Evolutionary conservation across 30 jellyfish, hydroid and myxozoan genomes (phyloP).

Genomic region (Pelagia noctiluca): DNA sequence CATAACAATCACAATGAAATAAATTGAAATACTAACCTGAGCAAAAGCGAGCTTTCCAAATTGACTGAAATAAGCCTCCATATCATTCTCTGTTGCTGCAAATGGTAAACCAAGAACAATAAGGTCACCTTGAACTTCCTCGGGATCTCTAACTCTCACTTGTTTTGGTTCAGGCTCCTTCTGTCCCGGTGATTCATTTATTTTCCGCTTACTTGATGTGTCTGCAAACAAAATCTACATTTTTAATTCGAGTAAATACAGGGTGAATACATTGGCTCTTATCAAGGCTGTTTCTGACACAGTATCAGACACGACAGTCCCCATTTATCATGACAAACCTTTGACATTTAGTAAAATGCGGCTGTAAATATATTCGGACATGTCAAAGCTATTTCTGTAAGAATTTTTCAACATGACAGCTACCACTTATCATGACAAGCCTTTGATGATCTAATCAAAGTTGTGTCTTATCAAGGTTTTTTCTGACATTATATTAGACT

Average conservation of each 20-base stretch:
- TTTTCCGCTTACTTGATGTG: slow-evolving; percentile 78
- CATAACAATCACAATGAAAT: neutral
- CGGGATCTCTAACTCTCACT: slow-evolving; percentile 76
- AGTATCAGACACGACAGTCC: neutral
- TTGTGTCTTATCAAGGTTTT: no score
- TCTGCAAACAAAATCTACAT: neutral
- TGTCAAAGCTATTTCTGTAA: no score
- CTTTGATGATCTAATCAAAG: no score
- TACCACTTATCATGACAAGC: no score
- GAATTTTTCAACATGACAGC: no score
- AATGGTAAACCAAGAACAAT: slow-evolving; percentile 93
- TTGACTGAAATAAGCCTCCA: slow-evolving; percentile 82
- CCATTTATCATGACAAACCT: neutral
- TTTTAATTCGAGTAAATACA: neutral
- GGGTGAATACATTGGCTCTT: neutral
- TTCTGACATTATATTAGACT: no score
- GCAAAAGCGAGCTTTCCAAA: slow-evolving; percentile 86
- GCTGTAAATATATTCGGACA: neutral
- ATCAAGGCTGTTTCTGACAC: neutral
- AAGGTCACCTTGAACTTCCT: slow-evolving; percentile 79
- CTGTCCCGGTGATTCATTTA: slow-evolving; percentile 89
- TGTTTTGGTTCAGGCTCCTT: slow-evolving; percentile 91
- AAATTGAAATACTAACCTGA: slow-evolving; percentile 63
- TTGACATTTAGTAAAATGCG: neutral
- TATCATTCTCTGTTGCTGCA: slow-evolving; percentile 76